Evolutionary conservation across 2,113 vertebrate genomes (phyloP), one percentile per base, ranked within the genome.

Genomic region (Myrmophylax atrothorax): DNA sequence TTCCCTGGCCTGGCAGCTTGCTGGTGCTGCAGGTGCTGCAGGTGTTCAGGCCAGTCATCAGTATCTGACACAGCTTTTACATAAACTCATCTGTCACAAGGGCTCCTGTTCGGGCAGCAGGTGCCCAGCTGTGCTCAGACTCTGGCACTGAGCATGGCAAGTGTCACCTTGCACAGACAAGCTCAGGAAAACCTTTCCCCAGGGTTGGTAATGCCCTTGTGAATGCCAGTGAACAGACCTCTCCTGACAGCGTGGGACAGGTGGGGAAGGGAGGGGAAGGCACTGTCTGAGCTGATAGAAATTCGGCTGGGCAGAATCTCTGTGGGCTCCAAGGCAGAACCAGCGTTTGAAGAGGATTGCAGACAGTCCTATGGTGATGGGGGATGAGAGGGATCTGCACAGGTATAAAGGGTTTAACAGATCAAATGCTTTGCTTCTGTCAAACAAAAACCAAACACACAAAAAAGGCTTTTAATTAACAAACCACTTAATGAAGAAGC

Each of bases 21-120:
- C 87, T 77, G 26, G 13, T 63, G 46, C 33, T 84, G 64, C 40
- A 62, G 69, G 66, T 55, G 60, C 88, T 83, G 67, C 70, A 95
- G 88, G 70, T 94, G 93, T 89, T 96, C 40, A 55, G 94, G 56
- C 53, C 82, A 81, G 37, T 82, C 66, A 59, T 84, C 75, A 87
- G 18, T 58, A 56, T 38, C 67, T 66, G 62, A 81, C 37, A 79
- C 5, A 69, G 59, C 24, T 44, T 78, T 97, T 94, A 95, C 93
- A 96, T 87, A 94, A 94, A 97, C 63, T 74, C 38, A 67, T 86
- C 67, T 90, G 64, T 95, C 89, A 94, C 7, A 38, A 77, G 31
- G 60, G 40, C 67, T 91, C 80, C 31, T 50, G 62, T 90, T 75
- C 83, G 49, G 68, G 73, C 74, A 92, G 81, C 53, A n/a, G 13